These are phyloP conservation scores for Carassius auratus DNA, from an alignment of 2,113 vertebrate genomes.

Conservation along the genomic window DNA sequence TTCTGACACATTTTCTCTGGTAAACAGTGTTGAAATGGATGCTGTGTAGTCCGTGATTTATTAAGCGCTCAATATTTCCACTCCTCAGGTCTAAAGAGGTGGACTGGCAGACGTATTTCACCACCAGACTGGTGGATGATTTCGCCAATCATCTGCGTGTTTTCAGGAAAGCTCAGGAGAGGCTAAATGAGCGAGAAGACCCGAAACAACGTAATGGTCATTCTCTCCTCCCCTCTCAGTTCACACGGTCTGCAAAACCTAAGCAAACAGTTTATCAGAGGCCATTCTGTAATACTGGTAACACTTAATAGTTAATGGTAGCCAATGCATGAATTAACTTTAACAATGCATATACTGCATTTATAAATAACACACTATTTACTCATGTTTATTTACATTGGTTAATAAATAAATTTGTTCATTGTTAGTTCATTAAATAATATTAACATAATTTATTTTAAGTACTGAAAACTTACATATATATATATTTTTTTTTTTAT, in stretches of 20 bases:
- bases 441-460: too few species aligned
- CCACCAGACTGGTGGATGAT: conserved; percentile 95
- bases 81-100: conserved; percentile 92
- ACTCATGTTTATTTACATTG: too few species aligned
- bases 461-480: too few species aligned
- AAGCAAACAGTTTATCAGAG: background rate
- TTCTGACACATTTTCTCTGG: background rate
- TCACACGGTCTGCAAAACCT: background rate
- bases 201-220: conserved; percentile 82
- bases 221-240: background rate
- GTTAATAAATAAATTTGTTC: too few species aligned
- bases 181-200: conserved; percentile 89
- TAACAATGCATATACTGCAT: too few species aligned
- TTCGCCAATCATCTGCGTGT: conserved; percentile 97
- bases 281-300: background rate
- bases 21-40: background rate
- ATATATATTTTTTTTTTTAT: too few species aligned
- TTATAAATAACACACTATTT: too few species aligned
- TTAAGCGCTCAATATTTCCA: background rate
- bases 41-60: background rate
- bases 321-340: too few species aligned
- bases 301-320: background rate
- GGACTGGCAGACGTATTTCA: conserved; percentile 99
- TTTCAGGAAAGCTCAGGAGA: conserved; percentile 97
- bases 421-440: too few species aligned